Percentiles rank a stretch among this genome's conserved stretches.
Evolutionary conservation across 2,113 vertebrate species (phyloP).

Genomic region (Lepus europaeus): DNA sequence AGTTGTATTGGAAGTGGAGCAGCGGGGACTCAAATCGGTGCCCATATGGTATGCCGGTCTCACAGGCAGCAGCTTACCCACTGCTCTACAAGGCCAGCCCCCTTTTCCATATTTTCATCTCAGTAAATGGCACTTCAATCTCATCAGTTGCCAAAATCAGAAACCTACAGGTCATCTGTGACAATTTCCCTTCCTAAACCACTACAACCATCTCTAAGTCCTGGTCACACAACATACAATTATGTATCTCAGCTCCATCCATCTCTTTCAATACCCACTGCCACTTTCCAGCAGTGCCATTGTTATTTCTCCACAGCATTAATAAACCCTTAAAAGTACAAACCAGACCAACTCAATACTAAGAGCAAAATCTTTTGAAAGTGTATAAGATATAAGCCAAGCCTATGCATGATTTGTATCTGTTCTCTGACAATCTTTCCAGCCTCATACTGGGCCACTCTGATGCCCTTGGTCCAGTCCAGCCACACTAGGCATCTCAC

Average conservation of each 20-base stretch:
- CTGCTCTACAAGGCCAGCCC: too few relatives aligned
- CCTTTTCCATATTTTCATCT: not conserved
- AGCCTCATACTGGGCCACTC: not conserved
- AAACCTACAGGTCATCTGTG: not conserved
- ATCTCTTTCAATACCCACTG: not conserved
- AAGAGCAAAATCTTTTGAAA: not conserved
- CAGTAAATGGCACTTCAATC: slow-evolving; percentile 14
- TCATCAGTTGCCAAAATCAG: slow-evolving; percentile 6
- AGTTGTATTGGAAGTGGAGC: too few relatives aligned
- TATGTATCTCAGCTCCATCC: not conserved
- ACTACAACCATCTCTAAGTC: not conserved
- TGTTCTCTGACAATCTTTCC: not conserved
- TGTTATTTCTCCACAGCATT: not conserved
- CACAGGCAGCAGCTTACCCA: too few relatives aligned
- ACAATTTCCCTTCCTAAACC: not conserved
- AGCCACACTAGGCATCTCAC: not conserved
- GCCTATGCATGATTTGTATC: not conserved
- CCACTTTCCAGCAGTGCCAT: not conserved
- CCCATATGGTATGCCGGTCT: too few relatives aligned
- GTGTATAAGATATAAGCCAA: not conserved
- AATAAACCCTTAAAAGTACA: not conserved
- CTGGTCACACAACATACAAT: not conserved
- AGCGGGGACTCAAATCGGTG: too few relatives aligned
- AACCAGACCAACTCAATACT: not conserved
- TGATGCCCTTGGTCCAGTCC: not conserved